phyloP scores from a whole-genome alignment of 1,140 invertebrate genomes.

The Planococcus citri region DNA sequence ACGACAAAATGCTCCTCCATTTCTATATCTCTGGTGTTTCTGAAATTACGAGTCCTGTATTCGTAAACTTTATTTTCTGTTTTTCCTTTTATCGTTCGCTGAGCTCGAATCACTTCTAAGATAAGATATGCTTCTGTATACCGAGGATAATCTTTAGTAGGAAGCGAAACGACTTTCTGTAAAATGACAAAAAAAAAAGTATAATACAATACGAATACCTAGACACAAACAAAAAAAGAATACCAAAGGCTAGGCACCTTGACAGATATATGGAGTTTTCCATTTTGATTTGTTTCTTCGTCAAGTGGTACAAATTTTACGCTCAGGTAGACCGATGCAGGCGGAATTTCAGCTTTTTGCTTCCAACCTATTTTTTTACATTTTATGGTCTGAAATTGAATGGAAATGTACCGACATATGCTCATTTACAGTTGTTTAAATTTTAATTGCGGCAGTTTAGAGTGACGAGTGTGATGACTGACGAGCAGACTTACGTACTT shows the following conservation, averaged over 20 bases:
- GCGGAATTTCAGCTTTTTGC: background rate
- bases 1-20: slow-evolving; percentile 3
- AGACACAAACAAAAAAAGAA: background rate
- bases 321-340: background rate
- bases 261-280: slow-evolving; percentile 4
- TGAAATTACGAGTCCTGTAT: background rate
- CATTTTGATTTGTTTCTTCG: background rate
- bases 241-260: background rate
- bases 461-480: too few relatives aligned
- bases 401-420: background rate
- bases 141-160: slow-evolving; percentile 12
- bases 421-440: background rate
- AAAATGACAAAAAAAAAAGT: background rate
- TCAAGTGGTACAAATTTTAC: background rate
- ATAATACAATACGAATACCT: background rate
- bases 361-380: background rate
- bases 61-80: background rate
- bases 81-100: background rate
- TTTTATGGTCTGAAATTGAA: background rate
- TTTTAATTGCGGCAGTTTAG: too few relatives aligned
- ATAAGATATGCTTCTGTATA: slow-evolving; percentile 1
- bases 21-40: slow-evolving; percentile 2
- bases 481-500: too few relatives aligned
- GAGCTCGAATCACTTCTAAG: background rate
- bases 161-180: background rate